These are phyloP conservation scores for Amphiprion ocellaris DNA, from an alignment of 2,113 vertebrate species.

Conservation along the genomic window DNA sequence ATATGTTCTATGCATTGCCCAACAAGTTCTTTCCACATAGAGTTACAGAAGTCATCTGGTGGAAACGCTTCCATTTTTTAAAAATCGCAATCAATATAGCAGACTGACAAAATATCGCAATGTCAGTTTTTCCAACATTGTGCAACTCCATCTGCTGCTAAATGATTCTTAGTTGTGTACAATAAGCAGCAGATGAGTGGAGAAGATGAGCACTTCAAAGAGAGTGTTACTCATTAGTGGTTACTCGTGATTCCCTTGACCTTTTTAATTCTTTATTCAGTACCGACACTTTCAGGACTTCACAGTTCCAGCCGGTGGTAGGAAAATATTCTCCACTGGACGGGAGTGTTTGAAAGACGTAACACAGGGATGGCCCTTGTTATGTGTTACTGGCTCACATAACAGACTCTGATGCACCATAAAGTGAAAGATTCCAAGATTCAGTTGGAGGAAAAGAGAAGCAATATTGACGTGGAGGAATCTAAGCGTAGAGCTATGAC, in stretches of 20 bases:
- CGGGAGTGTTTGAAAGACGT: neutral
- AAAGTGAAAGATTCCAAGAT: constrained; percentile 23
- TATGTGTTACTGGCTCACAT: constrained; percentile 11
- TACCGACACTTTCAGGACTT: neutral
- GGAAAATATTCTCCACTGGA: neutral
- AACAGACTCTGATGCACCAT: constrained; percentile 27
- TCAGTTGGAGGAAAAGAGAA: constrained; percentile 8
- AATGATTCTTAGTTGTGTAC: neutral
- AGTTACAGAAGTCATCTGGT: too few species aligned
- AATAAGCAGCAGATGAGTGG: neutral
- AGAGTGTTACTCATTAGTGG: neutral
- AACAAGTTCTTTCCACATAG: too few species aligned
- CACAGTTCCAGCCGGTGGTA: neutral
- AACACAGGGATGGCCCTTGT: neutral
- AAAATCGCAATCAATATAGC: too few species aligned
- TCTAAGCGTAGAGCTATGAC: constrained; percentile 17
- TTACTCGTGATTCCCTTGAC: neutral
- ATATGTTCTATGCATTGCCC: too few species aligned
- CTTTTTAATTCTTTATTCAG: neutral
- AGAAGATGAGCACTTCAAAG: neutral
- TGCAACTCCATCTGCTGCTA: neutral
- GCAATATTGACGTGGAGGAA: constrained; percentile 35
- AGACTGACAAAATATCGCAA: too few species aligned
- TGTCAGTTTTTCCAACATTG: too few species aligned
- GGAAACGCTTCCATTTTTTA: too few species aligned